Base-by-base conservation (phyloP, 2,113 vertebrate species). In the Heptranchias perlo region DNA sequence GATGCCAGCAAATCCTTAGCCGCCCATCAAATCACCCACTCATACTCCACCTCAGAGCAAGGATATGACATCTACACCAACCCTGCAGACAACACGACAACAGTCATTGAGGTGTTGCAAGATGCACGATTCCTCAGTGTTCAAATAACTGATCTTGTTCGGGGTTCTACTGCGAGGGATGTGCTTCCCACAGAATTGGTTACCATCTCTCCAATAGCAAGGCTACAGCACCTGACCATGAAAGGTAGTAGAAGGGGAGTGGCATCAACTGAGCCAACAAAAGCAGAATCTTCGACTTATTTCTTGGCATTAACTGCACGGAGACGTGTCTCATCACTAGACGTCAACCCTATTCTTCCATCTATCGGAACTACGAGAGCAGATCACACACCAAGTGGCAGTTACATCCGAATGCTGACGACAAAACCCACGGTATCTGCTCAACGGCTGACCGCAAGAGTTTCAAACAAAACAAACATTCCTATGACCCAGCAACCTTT, bases 211-310 rank as follows among this genome's bases (percentile, higher is more conserved):
- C 94, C 94, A 69, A 95, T 65, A 18, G 94, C 94, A 69, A 69
- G 94, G 25, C 25, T 95, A 18, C 65, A 73, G 94, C 94, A 95
- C 21, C 28, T 95, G 65, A 95, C 94, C 94, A 31, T 95, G 65
- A 52, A 69, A 52, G 44, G 65, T 7, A 4, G 47, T 6, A 52
- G 94, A 49, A 67, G 5, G 65, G 94, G 5, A 31, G 23, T 73
- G 94, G 39, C 58, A 62, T 62, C 58, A 62, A 73, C 25, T 28
- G 94, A 95, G 44, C 11, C 94, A 52, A 16, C 44, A 5, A 69
- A 31, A 69, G 44, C 47, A 31, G 64, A 52, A 23, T 73, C 64
- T 52, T 47, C 94, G 7, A 95, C 94, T 35, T 95, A 49, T 21
- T 69, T 95, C 94, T 95, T 39, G 3, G 64, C 65, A 6, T 31